phyloP scores from a whole-genome alignment of 2,113 vertebrate genomes.

The Aegotheles bennettii region DNA sequence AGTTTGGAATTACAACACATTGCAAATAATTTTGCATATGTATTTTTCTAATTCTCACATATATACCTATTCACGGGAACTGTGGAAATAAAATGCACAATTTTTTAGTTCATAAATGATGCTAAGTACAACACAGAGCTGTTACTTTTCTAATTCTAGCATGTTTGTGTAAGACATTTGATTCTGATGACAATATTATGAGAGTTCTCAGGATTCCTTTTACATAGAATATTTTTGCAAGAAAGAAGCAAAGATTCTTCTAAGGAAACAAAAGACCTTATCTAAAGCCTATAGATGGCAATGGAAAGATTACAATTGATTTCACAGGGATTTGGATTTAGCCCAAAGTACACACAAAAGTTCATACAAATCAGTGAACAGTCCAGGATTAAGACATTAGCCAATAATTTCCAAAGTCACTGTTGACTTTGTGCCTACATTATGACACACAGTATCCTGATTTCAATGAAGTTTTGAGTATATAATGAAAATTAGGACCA shows the following conservation, averaged over 20 bases:
- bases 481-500: conserved; percentile 22
- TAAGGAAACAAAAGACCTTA: neutral
- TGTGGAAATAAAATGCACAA: neutral
- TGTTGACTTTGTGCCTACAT: conserved; percentile 37
- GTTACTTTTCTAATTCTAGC: neutral
- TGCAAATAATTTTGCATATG: neutral
- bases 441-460: conserved; percentile 26
- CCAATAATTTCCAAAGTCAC: conserved; percentile 59
- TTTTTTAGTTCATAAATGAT: neutral
- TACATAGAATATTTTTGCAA: neutral
- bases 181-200: neutral
- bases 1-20: neutral
- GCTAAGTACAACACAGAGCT: neutral
- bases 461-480: conserved; percentile 32
- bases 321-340: conserved; percentile 41
- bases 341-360: conserved; percentile 36
- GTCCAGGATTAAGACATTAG: conserved; percentile 57
- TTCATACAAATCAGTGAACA: conserved; percentile 56
- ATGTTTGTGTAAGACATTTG: neutral
- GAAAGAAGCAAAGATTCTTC: neutral
- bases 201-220: neutral
- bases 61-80: neutral
- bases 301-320: conserved; percentile 48
- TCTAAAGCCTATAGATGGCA: conserved; percentile 24
- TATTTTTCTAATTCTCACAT: neutral